Evolutionary conservation across 2,888 invertebrate genomes (phyloP).

Genomic region (Aphodius sticticus): DNA sequence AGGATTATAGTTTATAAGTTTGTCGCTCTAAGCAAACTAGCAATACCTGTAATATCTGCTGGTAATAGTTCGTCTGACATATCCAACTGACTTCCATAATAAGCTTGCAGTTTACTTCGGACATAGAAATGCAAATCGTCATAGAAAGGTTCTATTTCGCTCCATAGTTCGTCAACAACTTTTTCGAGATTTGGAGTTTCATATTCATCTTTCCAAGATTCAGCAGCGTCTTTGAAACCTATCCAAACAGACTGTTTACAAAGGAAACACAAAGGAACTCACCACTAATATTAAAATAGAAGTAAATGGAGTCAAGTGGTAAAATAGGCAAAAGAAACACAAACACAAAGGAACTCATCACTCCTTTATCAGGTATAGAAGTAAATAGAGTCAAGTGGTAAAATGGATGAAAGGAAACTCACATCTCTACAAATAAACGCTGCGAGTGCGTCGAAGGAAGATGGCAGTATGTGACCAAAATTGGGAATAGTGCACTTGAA

Average conservation of each 20-base stretch:
- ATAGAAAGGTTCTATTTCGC: conserved; percentile 70
- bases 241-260: not conserved
- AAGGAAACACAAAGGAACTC: too few species aligned
- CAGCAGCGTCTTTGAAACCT: conserved; percentile 63
- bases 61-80: conserved; percentile 67
- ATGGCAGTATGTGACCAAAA: too few species aligned
- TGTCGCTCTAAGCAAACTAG: not conserved
- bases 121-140: conserved; percentile 71
- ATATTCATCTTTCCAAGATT: conserved; percentile 62
- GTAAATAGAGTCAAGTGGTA: too few species aligned
- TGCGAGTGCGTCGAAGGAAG: too few species aligned
- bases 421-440: too few species aligned
- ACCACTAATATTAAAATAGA: too few species aligned
- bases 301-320: too few species aligned
- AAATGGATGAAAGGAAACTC: too few species aligned
- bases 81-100: conserved; percentile 62
- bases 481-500: too few species aligned
- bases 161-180: conserved; percentile 61
- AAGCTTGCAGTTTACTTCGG: conserved; percentile 62
- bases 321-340: too few species aligned
- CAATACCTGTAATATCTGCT: conserved; percentile 72
- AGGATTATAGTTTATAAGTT: conserved; percentile 43
- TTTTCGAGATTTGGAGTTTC: conserved; percentile 59
- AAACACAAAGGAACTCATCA: too few species aligned
- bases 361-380: too few species aligned